These are phyloP conservation scores for Erebia epiphron DNA, from an alignment of 2,888 invertebrate genomes.

Conservation along the genomic window DNA sequence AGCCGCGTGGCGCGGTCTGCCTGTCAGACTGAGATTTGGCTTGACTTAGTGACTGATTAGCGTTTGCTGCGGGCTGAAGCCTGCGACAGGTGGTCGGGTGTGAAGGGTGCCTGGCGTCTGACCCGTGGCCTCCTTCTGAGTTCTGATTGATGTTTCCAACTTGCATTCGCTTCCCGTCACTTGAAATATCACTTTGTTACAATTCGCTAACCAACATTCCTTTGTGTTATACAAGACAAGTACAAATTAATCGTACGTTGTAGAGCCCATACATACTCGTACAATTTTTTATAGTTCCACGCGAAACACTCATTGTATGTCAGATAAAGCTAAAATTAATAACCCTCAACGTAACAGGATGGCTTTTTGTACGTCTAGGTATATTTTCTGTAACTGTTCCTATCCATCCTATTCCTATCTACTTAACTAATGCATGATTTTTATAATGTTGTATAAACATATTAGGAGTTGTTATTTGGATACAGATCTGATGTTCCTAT, in stretches of 20 bases:
- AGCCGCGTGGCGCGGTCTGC: conserved; percentile 50
- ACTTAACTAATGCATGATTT: too few species aligned
- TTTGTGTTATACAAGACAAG: conserved; percentile 1
- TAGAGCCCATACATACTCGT: background rate
- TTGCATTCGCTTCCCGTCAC: conserved; percentile 2
- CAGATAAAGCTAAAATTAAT: background rate
- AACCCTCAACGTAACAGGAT: too few species aligned
- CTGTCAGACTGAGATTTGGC: conserved; percentile 70
- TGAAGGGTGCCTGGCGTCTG: conserved; percentile 58
- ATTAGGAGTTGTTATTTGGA: too few species aligned
- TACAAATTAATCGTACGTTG: background rate
- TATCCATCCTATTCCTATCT: too few species aligned
- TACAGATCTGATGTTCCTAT: too few species aligned
- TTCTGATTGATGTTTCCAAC: conserved; percentile 62
- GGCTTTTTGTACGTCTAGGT: background rate
- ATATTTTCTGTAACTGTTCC: too few species aligned
- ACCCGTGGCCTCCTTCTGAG: conserved; percentile 69
- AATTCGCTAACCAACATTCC: conserved; percentile 1
- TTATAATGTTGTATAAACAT: too few species aligned
- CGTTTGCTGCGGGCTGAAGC: conserved; percentile 70
- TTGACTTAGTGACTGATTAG: conserved; percentile 81
- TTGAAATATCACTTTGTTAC: conserved; percentile 13
- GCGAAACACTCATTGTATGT: background rate
- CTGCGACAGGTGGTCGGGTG: conserved; percentile 78
- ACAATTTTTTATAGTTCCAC: background rate